These are phyloP conservation scores for Hyles vespertilio DNA, from an alignment of 1,140 invertebrate species.

Conservation along the genomic window DNA sequence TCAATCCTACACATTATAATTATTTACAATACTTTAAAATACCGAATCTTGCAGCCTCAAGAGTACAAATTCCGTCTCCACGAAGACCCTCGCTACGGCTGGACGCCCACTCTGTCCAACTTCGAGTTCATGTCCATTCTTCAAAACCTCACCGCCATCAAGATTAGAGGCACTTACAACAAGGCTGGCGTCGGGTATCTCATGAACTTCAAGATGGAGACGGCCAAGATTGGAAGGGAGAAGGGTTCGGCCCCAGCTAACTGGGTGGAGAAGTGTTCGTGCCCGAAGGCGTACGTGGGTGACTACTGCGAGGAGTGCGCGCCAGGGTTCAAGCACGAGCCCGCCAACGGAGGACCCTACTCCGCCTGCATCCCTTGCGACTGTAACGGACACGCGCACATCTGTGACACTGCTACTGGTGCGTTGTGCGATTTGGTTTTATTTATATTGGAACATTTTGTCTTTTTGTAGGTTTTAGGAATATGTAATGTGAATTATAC, in stretches of 20 bases:
- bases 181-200: slow-evolving; percentile 89
- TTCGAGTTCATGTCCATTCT: slow-evolving; percentile 94
- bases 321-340: slow-evolving; percentile 93
- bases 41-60: slow-evolving; percentile 76
- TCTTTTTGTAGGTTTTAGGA: too few relatives aligned
- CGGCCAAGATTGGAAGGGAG: slow-evolving; percentile 87
- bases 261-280: slow-evolving; percentile 97
- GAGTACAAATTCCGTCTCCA: slow-evolving; percentile 91
- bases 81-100: slow-evolving; percentile 92
- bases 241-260: slow-evolving; percentile 88
- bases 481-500: too few relatives aligned
- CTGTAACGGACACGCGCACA: slow-evolving; percentile 96
- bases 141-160: slow-evolving; percentile 94
- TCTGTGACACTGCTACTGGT: slow-evolving; percentile 96
- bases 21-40: background rate
- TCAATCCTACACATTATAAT: too few relatives aligned
- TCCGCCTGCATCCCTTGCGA: slow-evolving; percentile 96
- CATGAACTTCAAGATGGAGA: slow-evolving; percentile 91
- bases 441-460: background rate
- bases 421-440: slow-evolving; percentile 21
- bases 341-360: slow-evolving; percentile 92
- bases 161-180: slow-evolving; percentile 94
- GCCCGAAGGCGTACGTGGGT: slow-evolving; percentile 93
- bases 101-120: slow-evolving; percentile 91
- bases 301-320: slow-evolving; percentile 98